Percentiles rank a stretch among this genome's conserved stretches.
Conservation (phyloP, 2,797 vertebrate species). For the Enteromius thamalakanensis region DNA sequence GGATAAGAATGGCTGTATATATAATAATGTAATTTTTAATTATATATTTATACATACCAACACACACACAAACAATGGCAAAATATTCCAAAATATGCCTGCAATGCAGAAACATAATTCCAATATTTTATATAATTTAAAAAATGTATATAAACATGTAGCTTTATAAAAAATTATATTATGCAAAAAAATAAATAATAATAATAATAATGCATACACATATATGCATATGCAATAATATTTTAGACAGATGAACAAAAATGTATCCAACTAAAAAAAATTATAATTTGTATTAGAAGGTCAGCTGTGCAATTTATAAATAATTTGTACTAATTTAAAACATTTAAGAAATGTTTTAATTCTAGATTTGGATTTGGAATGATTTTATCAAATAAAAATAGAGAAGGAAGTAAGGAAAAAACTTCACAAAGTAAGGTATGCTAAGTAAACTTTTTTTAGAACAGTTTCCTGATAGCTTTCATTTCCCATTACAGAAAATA, state of each 20-base stretch:
- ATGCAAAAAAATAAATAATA: neutral
- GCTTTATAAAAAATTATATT: neutral
- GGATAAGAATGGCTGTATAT: slow-evolving; percentile 3
- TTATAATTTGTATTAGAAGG: neutral
- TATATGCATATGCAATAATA: neutral
- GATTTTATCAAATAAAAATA: neutral
- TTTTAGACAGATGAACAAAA: neutral
- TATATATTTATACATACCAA: neutral
- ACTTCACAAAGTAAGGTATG: neutral
- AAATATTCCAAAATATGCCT: no score
- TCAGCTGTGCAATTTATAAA: neutral
- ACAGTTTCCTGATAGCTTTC: neutral
- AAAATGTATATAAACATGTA: neutral
- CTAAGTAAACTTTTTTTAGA: neutral
- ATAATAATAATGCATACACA: neutral
- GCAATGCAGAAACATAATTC: no score
- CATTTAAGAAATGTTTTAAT: neutral
- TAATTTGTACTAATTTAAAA: neutral
- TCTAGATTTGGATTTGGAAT: neutral
- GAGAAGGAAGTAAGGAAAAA: neutral
- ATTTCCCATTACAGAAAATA: neutral
- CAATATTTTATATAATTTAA: neutral
- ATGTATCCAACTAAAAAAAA: neutral
- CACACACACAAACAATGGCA: neutral
- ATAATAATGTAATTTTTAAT: neutral